These are phyloP conservation scores for Heterodera filipjevi DNA, from an alignment of 2,888 invertebrate species.

Conservation along the genomic window DNA sequence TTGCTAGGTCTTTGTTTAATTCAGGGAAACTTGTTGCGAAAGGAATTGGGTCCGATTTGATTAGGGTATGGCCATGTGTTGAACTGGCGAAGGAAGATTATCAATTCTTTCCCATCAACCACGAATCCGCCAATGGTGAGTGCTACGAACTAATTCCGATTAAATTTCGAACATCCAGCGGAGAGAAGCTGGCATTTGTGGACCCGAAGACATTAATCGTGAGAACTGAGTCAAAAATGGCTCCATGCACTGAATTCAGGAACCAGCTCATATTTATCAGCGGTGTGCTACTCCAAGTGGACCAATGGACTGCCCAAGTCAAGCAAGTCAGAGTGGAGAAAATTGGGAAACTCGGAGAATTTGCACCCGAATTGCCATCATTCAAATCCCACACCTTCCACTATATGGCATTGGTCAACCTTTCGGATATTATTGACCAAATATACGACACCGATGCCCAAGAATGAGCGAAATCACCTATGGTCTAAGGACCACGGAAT, in stretches of 20 bases:
- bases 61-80: slow-evolving; percentile 6
- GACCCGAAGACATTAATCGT: background rate
- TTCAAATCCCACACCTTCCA: background rate
- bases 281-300: background rate
- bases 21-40: background rate
- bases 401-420: background rate
- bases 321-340: background rate
- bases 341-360: background rate
- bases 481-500: background rate
- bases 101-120: background rate
- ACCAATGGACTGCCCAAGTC: background rate
- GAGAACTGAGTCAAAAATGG: background rate
- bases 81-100: background rate
- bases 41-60: background rate
- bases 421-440: background rate
- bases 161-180: background rate
- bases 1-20: background rate
- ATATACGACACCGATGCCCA: background rate
- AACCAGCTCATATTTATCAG: background rate
- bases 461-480: background rate
- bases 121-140: background rate
- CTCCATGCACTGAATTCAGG: background rate
- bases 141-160: slow-evolving; percentile 13
- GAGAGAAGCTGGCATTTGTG: slow-evolving; percentile 7
- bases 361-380: background rate